phyloP scores from a whole-genome alignment of 2,797 vertebrate species.

The Dipus sagitta region DNA sequence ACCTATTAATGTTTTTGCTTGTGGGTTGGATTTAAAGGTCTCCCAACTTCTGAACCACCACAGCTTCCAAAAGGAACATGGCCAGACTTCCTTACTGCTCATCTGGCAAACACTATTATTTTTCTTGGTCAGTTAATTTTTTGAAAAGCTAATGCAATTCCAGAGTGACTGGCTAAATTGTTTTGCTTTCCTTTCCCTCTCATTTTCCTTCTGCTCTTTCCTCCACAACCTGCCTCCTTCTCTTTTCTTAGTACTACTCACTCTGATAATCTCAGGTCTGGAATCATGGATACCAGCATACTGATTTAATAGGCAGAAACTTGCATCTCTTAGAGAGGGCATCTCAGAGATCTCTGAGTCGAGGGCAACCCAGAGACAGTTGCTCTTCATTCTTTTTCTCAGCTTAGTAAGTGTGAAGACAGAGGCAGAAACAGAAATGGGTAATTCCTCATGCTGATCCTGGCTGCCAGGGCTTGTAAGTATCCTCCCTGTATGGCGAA shows the following conservation, averaged over 20 bases:
- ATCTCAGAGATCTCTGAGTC: neutral
- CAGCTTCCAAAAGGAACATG: slow-evolving; percentile 32
- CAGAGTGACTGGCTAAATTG: neutral
- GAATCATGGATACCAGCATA: neutral
- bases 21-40: slow-evolving; percentile 50
- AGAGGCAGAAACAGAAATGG: slow-evolving; percentile 35
- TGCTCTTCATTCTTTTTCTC: slow-evolving; percentile 26
- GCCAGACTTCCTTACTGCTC: neutral
- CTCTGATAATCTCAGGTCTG: neutral
- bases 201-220: slow-evolving; percentile 13
- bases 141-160: slow-evolving; percentile 53
- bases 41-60: neutral
- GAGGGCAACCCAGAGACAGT: slow-evolving; percentile 16
- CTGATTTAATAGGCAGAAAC: neutral
- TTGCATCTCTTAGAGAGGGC: neutral
- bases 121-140: slow-evolving; percentile 53
- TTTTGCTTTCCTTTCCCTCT: slow-evolving; percentile 30
- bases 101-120: slow-evolving; percentile 25
- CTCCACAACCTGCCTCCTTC: neutral
- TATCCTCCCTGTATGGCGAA: neutral
- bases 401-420: slow-evolving; percentile 58
- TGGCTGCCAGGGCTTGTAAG: slow-evolving; percentile 55
- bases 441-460: slow-evolving; percentile 17
- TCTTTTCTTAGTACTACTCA: neutral
- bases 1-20: neutral